These are phyloP conservation scores for Thamnaconus septentrionalis DNA, from an alignment of 2,113 vertebrate genomes.

Conservation along the genomic window DNA sequence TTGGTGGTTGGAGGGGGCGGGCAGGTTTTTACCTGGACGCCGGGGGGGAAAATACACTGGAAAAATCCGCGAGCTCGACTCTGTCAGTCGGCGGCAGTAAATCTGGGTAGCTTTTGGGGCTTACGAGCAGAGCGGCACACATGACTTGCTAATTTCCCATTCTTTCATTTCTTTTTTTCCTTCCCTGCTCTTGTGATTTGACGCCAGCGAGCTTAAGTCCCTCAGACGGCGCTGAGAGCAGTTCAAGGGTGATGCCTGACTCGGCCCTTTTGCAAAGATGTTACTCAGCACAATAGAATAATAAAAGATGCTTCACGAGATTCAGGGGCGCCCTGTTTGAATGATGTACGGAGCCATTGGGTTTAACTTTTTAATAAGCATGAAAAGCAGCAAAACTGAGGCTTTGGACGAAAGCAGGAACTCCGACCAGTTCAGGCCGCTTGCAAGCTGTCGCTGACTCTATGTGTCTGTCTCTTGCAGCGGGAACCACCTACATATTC, in stretches of 20 bases:
- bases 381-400: no score
- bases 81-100: slow-evolving; percentile 32
- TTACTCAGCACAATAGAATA: slow-evolving; percentile 57
- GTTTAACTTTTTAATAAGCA: slow-evolving; percentile 3
- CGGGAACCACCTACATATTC: slow-evolving; percentile 98
- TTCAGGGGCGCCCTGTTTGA: no score
- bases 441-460: not conserved
- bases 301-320: slow-evolving; percentile 16
- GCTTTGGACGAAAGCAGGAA: no score
- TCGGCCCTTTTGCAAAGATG: slow-evolving; percentile 42
- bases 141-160: slow-evolving; percentile 48
- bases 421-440: no score
- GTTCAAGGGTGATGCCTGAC: slow-evolving; percentile 56
- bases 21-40: slow-evolving; percentile 46
- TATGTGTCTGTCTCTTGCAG: slow-evolving; percentile 64
- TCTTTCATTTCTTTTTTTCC: slow-evolving; percentile 1
- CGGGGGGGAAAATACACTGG: slow-evolving; percentile 3
- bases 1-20: no score
- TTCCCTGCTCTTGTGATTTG: slow-evolving; percentile 44
- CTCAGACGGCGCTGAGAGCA: slow-evolving; percentile 52
- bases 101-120: slow-evolving; percentile 46
- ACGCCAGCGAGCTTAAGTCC: slow-evolving; percentile 52
- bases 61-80: slow-evolving; percentile 32
- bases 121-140: slow-evolving; percentile 47
- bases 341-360: slow-evolving; percentile 26